Evolutionary conservation across 2,888 invertebrate genomes (phyloP), one percentile per base, ranked within the genome.

Genomic region (Neoscelio sp.): DNA sequence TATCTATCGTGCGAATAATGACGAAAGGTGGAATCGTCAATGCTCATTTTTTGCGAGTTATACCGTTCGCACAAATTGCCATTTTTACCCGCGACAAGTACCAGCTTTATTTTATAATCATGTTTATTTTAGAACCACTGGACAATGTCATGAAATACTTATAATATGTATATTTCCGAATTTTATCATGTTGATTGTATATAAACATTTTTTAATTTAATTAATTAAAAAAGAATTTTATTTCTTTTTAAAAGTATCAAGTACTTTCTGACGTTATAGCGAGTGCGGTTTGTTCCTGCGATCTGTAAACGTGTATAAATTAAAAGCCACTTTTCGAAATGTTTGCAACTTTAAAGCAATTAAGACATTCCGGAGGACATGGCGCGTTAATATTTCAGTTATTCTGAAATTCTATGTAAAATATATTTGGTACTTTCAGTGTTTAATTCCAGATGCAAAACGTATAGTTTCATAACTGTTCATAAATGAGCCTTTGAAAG

Each of bases 201-300:
- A 74, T 74, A 74, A 38, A 26, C 13, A 42, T 62, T 68, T 56
- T 75, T 26, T n/a, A 20, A 54, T 58, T 60, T 23, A 15, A 44
- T 56, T 65, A 2, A 48, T 65, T 64, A 58, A n/a, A 23, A 42
- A 17, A 40, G 18, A 48, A 65, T 35, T 54, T 38, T 4, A 44
- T 20, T 62, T 74, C n/a, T 26, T 54, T 73, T 52, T 28, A 6
- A 42, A 71, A 58, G 65, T 70, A 77, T 50, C 30, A 40, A 77
- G 65, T 58, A 77, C 65, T 67, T 64, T 70, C 33, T 78, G 44
- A 73, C 62, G 52, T 74, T 50, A 46, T 54, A 62, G 74, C 38
- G 78, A 78, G 73, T 68, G 78, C 78, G 78, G 78, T 78, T 73
- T 71, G 78, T 78, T 78, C 78, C 78, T 78, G 78, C 78, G 78